Evolutionary conservation across 1,140 invertebrate genomes (phyloP).

Genomic region (Armadillidium nasatum): DNA sequence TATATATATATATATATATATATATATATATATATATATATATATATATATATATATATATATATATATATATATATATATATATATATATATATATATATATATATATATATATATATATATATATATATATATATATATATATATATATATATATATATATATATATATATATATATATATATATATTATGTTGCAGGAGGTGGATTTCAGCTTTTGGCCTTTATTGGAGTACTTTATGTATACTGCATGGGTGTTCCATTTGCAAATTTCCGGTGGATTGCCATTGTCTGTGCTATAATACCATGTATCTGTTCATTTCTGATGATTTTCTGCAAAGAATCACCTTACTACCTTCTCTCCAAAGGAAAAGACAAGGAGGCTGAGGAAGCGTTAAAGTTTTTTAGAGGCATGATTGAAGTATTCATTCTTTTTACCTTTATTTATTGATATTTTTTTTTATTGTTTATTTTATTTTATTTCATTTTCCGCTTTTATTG

Average conservation of each 20-base stretch:
- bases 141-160: slow-evolving; percentile 11
- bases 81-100: background rate
- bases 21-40: slow-evolving; percentile 18
- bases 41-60: slow-evolving; percentile 18
- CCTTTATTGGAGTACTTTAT: background rate
- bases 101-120: slow-evolving; percentile 14
- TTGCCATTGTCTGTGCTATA: background rate
- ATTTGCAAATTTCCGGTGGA: background rate
- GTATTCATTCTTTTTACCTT: too few species aligned
- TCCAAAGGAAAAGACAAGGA: slow-evolving; percentile 18
- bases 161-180: slow-evolving; percentile 1
- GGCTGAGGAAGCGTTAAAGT: background rate
- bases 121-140: slow-evolving; percentile 1
- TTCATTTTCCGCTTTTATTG: too few species aligned
- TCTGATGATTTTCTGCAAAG: slow-evolving; percentile 22
- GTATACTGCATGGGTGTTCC: slow-evolving; percentile 14
- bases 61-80: slow-evolving; percentile 16
- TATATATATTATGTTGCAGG: too few species aligned
- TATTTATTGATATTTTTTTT: too few species aligned
- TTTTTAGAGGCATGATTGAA: slow-evolving; percentile 4
- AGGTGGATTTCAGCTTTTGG: slow-evolving; percentile 14
- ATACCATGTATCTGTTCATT: background rate
- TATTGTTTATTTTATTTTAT: too few species aligned
- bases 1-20: slow-evolving; percentile 13
- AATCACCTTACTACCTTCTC: slow-evolving; percentile 8